phyloP scores from a whole-genome alignment of 2,888 invertebrate genomes.

The Euproctis similis region DNA sequence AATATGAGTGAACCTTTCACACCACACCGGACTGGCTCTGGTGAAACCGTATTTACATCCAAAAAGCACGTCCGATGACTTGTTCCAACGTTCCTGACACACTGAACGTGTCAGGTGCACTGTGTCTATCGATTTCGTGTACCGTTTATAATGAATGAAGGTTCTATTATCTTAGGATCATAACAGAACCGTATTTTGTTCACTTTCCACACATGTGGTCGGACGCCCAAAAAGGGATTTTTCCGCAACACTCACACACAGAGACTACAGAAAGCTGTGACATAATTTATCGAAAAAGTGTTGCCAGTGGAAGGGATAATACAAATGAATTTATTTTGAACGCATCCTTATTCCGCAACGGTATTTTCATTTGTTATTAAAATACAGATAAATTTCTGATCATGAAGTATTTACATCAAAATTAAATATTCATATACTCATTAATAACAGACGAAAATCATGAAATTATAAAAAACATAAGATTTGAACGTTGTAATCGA shows the following conservation, averaged over 20 bases:
- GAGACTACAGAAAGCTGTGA: slow-evolving; percentile 73
- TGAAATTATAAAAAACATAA: no score
- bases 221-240: slow-evolving; percentile 81
- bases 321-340: slow-evolving; percentile 29
- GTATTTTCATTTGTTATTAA: no score
- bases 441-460: background rate
- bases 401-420: no score
- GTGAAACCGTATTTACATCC: slow-evolving; percentile 72
- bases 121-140: slow-evolving; percentile 46
- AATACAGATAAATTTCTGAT: no score
- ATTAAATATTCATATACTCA: no score
- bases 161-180: slow-evolving; percentile 53
- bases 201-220: slow-evolving; percentile 79
- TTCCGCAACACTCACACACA: slow-evolving; percentile 76
- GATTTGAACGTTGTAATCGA: background rate
- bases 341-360: slow-evolving; percentile 53
- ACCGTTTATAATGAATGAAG: slow-evolving; percentile 48
- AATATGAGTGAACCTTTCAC: slow-evolving; percentile 56
- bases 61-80: slow-evolving; percentile 68
- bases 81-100: slow-evolving; percentile 54
- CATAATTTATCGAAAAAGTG: slow-evolving; percentile 68
- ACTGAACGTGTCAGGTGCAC: slow-evolving; percentile 52
- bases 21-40: slow-evolving; percentile 70
- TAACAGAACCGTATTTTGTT: slow-evolving; percentile 70
- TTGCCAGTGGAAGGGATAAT: slow-evolving; percentile 62